phyloP scores from a whole-genome alignment of 2,888 invertebrate genomes.

The Lampropteryx suffumata region DNA sequence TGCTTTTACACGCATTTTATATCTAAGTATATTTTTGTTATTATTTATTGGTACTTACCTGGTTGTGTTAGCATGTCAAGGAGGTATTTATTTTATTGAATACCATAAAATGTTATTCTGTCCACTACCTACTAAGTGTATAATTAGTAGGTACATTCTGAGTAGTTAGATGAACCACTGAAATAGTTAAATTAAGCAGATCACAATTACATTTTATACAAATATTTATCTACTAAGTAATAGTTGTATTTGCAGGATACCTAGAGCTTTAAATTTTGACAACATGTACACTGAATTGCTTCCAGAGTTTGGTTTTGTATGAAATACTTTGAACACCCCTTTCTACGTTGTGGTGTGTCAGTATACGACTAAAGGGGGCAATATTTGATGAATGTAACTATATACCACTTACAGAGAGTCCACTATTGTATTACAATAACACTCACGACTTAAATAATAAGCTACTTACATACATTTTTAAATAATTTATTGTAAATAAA shows the following conservation, averaged over 20 bases:
- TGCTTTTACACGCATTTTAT: constrained; percentile 49
- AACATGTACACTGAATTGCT: no score
- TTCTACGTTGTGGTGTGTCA: no score
- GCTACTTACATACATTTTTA: constrained; percentile 44
- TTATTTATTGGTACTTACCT: neutral
- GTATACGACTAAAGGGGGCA: neutral
- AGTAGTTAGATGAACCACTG: neutral
- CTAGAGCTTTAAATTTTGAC: no score
- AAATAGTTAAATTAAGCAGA: no score
- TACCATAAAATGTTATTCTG: constrained; percentile 38
- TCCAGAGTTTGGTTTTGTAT: no score
- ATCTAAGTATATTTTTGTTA: neutral
- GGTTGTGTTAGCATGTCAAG: no score
- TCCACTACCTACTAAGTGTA: constrained; percentile 36
- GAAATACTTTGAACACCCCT: no score
- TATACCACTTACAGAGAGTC: constrained; percentile 11
- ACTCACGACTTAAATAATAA: constrained; percentile 29
- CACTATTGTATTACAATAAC: constrained; percentile 16
- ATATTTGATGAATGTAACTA: neutral
- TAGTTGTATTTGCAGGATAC: no score
- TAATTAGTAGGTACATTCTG: constrained; percentile 16
- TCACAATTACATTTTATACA: no score
- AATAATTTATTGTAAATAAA: constrained; percentile 48
- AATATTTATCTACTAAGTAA: no score
- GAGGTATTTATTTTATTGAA: constrained; percentile 28